phyloP scores from a whole-genome alignment of 1,140 invertebrate species.

The Adelges cooleyi region DNA sequence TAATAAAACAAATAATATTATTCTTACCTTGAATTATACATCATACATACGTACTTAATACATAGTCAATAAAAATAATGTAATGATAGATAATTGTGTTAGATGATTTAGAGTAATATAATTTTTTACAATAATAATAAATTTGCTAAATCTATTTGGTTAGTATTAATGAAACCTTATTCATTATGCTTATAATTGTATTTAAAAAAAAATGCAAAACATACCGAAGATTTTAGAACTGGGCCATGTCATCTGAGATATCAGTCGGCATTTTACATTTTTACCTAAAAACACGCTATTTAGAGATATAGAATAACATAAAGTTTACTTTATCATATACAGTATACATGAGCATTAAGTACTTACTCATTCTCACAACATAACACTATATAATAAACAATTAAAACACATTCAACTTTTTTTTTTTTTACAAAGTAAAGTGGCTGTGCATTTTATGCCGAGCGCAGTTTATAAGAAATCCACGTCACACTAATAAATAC shows the following conservation, averaged over 20 bases:
- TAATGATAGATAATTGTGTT: constrained; percentile 20
- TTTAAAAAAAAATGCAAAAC: constrained; percentile 23
- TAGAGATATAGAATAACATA: neutral
- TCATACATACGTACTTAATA: constrained; percentile 23
- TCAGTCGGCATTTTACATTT: constrained; percentile 9
- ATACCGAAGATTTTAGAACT: constrained; percentile 23
- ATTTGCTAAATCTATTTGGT: constrained; percentile 14
- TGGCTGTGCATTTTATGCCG: constrained; percentile 26
- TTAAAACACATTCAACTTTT: constrained; percentile 16
- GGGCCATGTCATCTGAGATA: constrained; percentile 15
- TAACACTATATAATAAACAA: constrained; percentile 27
- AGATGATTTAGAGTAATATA: constrained; percentile 26
- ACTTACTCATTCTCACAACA: constrained; percentile 26
- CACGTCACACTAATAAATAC: constrained; percentile 26
- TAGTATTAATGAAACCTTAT: constrained; percentile 16
- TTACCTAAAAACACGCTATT: constrained; percentile 24
- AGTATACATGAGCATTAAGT: constrained; percentile 15
- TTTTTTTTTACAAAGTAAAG: constrained; percentile 16
- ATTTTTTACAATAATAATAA: constrained; percentile 21
- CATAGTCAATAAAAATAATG: constrained; percentile 24
- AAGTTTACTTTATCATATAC: constrained; percentile 10
- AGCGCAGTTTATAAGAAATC: constrained; percentile 17
- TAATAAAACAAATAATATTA: neutral
- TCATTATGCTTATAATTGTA: neutral
- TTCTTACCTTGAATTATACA: constrained; percentile 24